These are phyloP conservation scores for Chionomys nivalis DNA, from an alignment of 2,113 vertebrate species.

Conservation along the genomic window DNA sequence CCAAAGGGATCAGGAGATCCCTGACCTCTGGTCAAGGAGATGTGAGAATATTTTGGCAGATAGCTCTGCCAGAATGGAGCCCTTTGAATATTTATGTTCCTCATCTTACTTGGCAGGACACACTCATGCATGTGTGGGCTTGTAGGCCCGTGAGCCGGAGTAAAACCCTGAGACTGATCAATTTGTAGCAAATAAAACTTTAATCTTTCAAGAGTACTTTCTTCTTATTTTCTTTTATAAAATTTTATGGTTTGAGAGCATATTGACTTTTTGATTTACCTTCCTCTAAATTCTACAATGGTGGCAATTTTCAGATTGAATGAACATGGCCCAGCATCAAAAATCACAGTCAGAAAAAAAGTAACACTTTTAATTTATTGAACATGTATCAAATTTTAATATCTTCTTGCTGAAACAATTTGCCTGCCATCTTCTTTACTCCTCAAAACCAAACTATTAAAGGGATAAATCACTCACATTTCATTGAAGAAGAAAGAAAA, in stretches of 20 bases:
- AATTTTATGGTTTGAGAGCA: neutral
- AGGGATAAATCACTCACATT: neutral
- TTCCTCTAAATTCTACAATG: constrained; percentile 16
- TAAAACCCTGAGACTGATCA: neutral
- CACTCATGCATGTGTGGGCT: no score
- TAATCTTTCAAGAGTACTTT: neutral
- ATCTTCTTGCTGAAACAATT: neutral
- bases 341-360: neutral
- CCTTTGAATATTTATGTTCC: no score
- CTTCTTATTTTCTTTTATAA: neutral
- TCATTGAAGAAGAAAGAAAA: constrained; percentile 10
- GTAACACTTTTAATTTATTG: neutral
- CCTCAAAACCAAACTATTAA: constrained; percentile 4
- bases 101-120: neutral
- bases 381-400: neutral
- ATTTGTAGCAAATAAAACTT: neutral
- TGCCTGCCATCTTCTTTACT: neutral
- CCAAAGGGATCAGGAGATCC: neutral
- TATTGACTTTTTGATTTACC: constrained; percentile 10
- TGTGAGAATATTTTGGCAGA: neutral
- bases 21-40: neutral
- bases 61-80: neutral
- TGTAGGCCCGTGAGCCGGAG: neutral
- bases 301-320: constrained; percentile 28
- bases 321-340: neutral